Conservation (phyloP, 2,797 vertebrate species). For the Pseudocheirus occidentalis region DNA sequence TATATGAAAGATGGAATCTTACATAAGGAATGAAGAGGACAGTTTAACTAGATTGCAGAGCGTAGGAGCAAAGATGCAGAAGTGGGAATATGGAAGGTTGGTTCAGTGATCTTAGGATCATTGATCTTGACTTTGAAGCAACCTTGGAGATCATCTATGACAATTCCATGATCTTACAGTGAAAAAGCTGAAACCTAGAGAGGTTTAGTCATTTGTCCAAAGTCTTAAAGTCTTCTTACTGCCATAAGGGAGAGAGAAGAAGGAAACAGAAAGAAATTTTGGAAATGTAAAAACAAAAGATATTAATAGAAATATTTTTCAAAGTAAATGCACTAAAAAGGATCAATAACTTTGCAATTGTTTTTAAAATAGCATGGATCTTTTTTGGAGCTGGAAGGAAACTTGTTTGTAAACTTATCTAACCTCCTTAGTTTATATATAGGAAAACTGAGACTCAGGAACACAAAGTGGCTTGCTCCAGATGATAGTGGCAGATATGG, state of each 20-base stretch:
- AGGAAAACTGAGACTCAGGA: background rate
- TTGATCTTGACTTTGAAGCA: background rate
- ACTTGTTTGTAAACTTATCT: background rate
- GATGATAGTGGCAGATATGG: background rate
- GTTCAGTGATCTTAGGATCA: background rate
- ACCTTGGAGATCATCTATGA: background rate
- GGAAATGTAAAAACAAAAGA: background rate
- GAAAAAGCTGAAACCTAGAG: background rate
- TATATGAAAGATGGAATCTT: background rate
- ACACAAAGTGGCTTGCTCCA: background rate
- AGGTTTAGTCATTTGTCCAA: background rate
- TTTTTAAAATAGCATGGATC: background rate
- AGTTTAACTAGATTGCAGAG: background rate
- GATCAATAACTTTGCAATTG: background rate
- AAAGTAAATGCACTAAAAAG: background rate
- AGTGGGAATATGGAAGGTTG: background rate
- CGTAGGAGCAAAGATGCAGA: background rate
- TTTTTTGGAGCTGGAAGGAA: background rate
- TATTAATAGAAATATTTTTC: background rate
- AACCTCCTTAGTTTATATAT: background rate
- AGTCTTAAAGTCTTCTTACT: background rate
- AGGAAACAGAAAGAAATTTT: background rate
- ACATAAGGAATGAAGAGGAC: background rate
- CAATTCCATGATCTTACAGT: background rate
- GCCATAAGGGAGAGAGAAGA: background rate